Conservation (phyloP, 2,113 vertebrate genomes). For the Eulacestoma nigropectus region DNA sequence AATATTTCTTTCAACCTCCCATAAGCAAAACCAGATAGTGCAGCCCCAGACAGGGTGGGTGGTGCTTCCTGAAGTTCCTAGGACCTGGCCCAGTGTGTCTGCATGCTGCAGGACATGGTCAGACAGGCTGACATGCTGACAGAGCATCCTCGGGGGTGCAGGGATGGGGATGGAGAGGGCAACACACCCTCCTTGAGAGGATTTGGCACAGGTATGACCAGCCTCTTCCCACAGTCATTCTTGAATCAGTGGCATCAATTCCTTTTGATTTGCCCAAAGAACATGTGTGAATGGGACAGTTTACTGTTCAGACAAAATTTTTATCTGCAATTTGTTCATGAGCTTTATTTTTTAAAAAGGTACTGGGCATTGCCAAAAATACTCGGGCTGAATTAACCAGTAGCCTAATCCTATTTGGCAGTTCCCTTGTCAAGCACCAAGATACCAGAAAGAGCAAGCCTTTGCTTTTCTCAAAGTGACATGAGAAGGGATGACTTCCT, state of each 20-base stretch:
- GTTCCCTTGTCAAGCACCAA: not conserved
- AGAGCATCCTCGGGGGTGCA: not conserved
- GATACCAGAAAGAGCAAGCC: not conserved
- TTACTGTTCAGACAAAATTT: not conserved
- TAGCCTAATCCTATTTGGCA: not conserved
- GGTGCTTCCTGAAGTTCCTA: not conserved
- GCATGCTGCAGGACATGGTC: not conserved
- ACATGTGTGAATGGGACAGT: not conserved
- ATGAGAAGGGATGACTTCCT: not conserved
- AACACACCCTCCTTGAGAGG: not conserved
- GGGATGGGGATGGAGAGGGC: not conserved
- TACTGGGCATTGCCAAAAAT: not conserved
- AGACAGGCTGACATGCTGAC: not conserved
- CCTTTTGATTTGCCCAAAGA: not conserved
- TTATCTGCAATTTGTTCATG: not conserved
- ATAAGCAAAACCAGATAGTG: not conserved
- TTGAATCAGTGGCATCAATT: not conserved
- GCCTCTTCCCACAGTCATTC: not conserved
- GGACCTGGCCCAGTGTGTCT: not conserved
- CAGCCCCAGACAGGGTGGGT: not conserved
- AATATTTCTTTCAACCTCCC: not conserved
- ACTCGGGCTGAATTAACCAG: not conserved
- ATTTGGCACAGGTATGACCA: accelerated
- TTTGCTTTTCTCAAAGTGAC: not conserved
- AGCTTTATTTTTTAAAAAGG: not conserved